Conservation (phyloP, 2,113 vertebrate genomes). For the Paramisgurnus dabryanus region DNA sequence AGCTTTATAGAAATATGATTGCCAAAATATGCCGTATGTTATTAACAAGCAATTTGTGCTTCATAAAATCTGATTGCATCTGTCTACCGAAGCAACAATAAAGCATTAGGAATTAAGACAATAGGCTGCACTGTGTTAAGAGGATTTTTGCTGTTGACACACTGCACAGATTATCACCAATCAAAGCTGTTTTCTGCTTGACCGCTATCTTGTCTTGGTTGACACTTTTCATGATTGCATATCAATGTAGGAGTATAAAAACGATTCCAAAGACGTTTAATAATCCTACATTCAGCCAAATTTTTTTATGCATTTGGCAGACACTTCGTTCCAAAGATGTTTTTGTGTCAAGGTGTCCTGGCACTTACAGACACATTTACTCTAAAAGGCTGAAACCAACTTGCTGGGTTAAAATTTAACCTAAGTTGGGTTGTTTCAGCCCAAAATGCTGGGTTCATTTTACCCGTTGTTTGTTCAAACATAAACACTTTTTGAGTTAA, state of each 20-base stretch:
- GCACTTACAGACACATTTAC: no score
- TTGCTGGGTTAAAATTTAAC: no score
- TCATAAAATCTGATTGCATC: neutral
- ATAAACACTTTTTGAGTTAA: no score
- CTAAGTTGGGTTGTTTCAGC: no score
- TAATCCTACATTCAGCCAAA: neutral
- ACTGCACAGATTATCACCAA: constrained; percentile 9
- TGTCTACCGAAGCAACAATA: constrained; percentile 2
- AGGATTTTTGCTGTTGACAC: constrained; percentile 31
- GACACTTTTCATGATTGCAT: neutral
- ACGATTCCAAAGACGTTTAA: neutral
- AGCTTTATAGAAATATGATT: neutral
- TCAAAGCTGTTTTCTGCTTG: constrained; percentile 32
- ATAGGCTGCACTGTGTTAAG: constrained; percentile 32
- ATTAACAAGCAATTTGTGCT: neutral
- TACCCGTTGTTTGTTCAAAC: no score
- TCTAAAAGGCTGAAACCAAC: no score
- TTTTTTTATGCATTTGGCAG: neutral
- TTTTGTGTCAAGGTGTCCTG: neutral
- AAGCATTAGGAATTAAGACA: constrained; percentile 41
- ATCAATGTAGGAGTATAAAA: neutral
- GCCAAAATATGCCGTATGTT: neutral
- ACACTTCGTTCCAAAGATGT: neutral
- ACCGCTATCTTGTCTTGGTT: neutral
- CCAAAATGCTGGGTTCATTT: no score